Base-by-base conservation (phyloP, 2,888 invertebrate genomes). In the Trissoscelio sp. region DNA sequence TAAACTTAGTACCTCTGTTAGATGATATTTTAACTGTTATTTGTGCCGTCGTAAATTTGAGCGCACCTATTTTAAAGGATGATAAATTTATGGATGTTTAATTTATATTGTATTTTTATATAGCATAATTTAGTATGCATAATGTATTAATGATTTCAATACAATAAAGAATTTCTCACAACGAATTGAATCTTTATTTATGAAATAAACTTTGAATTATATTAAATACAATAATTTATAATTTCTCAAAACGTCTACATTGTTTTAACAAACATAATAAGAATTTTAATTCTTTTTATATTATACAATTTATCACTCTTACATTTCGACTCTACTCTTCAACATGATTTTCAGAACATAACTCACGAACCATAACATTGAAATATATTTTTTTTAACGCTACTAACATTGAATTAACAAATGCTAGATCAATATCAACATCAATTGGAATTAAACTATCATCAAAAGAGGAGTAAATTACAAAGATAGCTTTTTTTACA, bases 371-470 rank as follows among this genome's bases (percentile, higher is more conserved):
- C 14, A 60, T 60, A 44, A 44, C 14, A 44, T 44, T 44, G 60
- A 80, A 83, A 79, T 82, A 84, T 37, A 46, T 60, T 60, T 62
- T 55, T 74, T 84, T 82, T 18, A 81, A 70, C n/a, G 31, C 24
- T 75, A 18, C 31, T 37, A 80, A 57, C 69, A 80, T 64, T 37
- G 0, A 3, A 9, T n/a, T 58, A 14, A 39, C 39, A 37, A 58
- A 58, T 58, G 20, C 12, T 0, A 5, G 1, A 39, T 58, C 22
- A 9, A 3, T 2, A n/a, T 37, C 37, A 11, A 37, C 24, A 24
- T 24, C 24, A 3, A 24, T 6, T 24, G 24, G 3, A 24, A 24
- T 24, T 6, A 24, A 24, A 39, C 60, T 51, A 24, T 58, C 4
- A 14, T 66, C 66, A 66, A 11, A 55, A 7, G 16, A 7, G 0